Evolutionary conservation across 2,797 vertebrate genomes (phyloP).

Genomic region (Bovichtus diacanthus): DNA sequence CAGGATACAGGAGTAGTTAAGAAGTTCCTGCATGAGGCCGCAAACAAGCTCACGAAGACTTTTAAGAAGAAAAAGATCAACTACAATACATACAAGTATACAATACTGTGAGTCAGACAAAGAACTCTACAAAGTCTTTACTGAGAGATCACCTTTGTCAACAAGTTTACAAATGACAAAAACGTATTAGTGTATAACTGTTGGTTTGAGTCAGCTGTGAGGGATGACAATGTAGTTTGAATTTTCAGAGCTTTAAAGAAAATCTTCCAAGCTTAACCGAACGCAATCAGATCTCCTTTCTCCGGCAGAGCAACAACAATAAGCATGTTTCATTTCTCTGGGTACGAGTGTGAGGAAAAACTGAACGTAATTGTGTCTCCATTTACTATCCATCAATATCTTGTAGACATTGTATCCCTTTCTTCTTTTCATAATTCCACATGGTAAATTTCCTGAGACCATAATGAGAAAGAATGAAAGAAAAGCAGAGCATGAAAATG

Average conservation of each 20-base stretch:
- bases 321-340: slow-evolving; percentile 37
- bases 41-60: not conserved
- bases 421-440: slow-evolving; percentile 73
- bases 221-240: not conserved
- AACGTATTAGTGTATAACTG: not conserved
- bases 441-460: slow-evolving; percentile 78
- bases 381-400: slow-evolving; percentile 65
- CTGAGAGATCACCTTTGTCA: not conserved
- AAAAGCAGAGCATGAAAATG: slow-evolving; percentile 78
- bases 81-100: not conserved
- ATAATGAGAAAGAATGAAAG: slow-evolving; percentile 78
- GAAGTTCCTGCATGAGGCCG: not conserved
- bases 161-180: not conserved
- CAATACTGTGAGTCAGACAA: not conserved
- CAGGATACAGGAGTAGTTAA: not conserved
- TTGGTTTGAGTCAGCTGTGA: not conserved
- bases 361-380: slow-evolving; percentile 47
- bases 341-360: slow-evolving; percentile 41
- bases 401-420: slow-evolving; percentile 67
- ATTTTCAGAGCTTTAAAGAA: slow-evolving; percentile 5
- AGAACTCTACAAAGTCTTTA: not conserved
- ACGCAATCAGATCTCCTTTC: slow-evolving; percentile 31
- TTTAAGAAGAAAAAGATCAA: not conserved
- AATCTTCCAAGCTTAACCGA: slow-evolving; percentile 20
- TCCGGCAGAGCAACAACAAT: slow-evolving; percentile 46